Evolutionary conservation across 2,113 vertebrate genomes (phyloP), one percentile per base, ranked within the genome.

Genomic region (Alosa alosa): DNA sequence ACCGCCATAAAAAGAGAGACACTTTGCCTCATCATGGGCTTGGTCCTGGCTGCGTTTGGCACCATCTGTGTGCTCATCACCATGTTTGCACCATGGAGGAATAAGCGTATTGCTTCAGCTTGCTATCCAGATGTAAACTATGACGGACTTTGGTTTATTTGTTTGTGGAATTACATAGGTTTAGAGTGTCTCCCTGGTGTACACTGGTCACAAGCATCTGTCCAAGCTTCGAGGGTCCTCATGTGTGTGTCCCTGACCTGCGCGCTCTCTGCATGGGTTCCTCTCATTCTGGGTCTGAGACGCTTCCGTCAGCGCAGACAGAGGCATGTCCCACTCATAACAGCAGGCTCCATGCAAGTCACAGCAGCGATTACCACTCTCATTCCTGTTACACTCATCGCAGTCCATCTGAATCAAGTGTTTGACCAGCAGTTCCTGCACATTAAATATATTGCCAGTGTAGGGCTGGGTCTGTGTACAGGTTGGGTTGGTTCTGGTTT

Each of bases 11-110:
- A 17, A 78, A 4, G 41, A 44, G 31, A 31, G 31, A 31, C 72
- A 36, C 31, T 78, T 39, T 78, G 41, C 41, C 41, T 78, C 72
- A 36, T 78, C 5, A 5, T 15, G 13, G 36, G 31, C 72, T 4
- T 25, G 0, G 9, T 52, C 15, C 36, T 0, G 20, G 52, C 83
- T 52, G 10, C 18, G 0, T 49, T 57, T 11, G 25, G 68, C 49
- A 55, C 9, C 18, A 13, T 5, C 4, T 41, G 15, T 36, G 22
- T 36, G 49, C 0, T 22, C 8, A 0, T 20, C 72, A 78, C 72
- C 31, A 78, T 39, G 72, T 78, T 78, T 78, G 72, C 72, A 78
- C 72, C 72, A 15, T 78, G 72, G 72, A 39, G 72, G 31, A 39
- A 31, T 11, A 36, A 39, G 31, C 31, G 1, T 31, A 31, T 31